A percentile compares a stretch with the other conserved stretches of the same genome.
These are phyloP conservation scores for Stratiolaelaps scimitus DNA, from an alignment of 1,140 invertebrate species.

Conservation along the genomic window DNA sequence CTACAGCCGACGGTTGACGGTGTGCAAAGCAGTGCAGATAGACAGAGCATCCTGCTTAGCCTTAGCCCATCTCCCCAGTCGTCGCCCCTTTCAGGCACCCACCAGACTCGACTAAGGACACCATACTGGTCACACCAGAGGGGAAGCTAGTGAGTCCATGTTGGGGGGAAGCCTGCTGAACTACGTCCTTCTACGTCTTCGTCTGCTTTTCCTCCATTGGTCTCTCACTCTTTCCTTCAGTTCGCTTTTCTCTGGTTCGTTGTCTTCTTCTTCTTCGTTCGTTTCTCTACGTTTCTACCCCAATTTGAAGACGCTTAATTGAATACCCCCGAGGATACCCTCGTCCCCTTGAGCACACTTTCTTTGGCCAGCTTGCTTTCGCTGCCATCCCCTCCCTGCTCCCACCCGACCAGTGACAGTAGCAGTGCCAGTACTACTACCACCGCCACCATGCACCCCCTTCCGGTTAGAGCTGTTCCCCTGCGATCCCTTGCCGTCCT, in stretches of 20 bases:
- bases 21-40: constrained; percentile 23
- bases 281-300: constrained; percentile 12
- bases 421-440: no score
- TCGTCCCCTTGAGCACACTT: constrained; percentile 6
- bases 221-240: not conserved
- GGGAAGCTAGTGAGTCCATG: no score
- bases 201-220: no score
- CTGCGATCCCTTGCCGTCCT: no score
- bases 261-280: not conserved
- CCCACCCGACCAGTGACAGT: not conserved
- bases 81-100: no score
- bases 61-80: no score
- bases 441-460: no score
- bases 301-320: constrained; percentile 28
- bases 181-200: no score
- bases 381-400: not conserved
- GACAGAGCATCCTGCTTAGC: not conserved
- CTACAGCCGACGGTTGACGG: not conserved
- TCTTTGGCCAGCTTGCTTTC: not conserved
- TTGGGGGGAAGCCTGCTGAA: no score
- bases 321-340: constrained; percentile 27
- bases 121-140: no score
- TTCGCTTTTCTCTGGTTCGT: constrained; percentile 5
- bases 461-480: no score
- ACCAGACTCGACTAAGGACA: no score